Percentiles rank a stretch among this genome's conserved stretches.
phyloP scores from a whole-genome alignment of 1,140 invertebrate genomes.

The Caenorhabditis inopinata region DNA sequence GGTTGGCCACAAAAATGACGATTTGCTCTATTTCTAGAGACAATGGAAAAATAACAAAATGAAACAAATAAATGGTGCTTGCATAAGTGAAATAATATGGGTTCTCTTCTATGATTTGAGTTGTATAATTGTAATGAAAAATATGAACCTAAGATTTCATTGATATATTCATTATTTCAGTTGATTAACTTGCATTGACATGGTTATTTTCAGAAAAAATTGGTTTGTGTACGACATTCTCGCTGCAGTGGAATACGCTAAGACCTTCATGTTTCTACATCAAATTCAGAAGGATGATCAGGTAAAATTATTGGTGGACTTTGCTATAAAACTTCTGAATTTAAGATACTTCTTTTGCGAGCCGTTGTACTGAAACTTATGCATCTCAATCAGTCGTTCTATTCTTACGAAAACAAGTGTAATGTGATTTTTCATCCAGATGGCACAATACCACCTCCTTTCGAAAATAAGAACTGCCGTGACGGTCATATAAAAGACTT shows the following conservation, averaged over 20 bases:
- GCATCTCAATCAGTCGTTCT: conserved; percentile 30
- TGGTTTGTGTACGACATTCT: conserved; percentile 26
- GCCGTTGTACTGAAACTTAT: not conserved
- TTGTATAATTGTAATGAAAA: too few relatives aligned
- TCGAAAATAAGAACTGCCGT: not conserved
- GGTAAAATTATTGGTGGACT: not conserved
- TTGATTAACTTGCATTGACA: too few relatives aligned
- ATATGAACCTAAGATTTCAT: too few relatives aligned
- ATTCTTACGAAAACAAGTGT: conserved; percentile 35
- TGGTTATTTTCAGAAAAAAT: conserved; percentile 30
- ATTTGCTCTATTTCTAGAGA: too few relatives aligned
- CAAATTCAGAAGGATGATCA: conserved; percentile 1
- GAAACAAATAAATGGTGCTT: too few relatives aligned
- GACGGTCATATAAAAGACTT: not conserved
- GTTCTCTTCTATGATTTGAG: too few relatives aligned
- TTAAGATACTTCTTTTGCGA: not conserved
- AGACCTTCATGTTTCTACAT: conserved; percentile 30
- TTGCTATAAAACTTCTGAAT: not conserved
- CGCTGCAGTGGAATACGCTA: conserved; percentile 22
- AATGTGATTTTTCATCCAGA: conserved; percentile 27
- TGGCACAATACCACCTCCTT: not conserved
- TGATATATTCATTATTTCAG: too few relatives aligned
- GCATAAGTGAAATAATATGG: too few relatives aligned
- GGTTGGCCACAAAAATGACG: too few relatives aligned
- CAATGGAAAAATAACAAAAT: too few relatives aligned